A percentile compares a stretch with the other conserved stretches of the same genome.
phyloP scores from a whole-genome alignment of 2,113 vertebrate species.

The Pardalotus punctatus region DNA sequence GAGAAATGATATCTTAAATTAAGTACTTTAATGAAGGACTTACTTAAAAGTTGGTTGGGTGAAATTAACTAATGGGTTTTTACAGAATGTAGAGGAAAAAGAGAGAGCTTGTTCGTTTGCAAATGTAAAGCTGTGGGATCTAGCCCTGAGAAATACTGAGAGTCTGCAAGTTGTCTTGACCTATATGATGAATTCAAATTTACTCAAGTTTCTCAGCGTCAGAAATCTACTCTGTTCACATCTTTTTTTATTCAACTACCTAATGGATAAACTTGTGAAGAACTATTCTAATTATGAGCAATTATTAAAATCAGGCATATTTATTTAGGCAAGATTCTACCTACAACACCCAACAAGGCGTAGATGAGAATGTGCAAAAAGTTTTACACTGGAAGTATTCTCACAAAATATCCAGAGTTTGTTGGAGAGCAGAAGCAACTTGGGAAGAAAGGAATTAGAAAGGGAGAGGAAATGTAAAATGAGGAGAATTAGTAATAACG shows the following conservation, averaged over 20 bases:
- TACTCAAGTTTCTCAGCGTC: not conserved
- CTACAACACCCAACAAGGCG: not conserved
- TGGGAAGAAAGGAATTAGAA: not conserved
- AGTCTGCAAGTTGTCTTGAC: not conserved
- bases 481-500: not conserved
- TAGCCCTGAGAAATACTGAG: not conserved
- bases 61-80: not conserved
- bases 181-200: not conserved
- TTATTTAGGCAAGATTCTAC: not conserved
- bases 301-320: not conserved
- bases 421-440: not conserved
- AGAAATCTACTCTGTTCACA: not conserved
- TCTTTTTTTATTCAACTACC: not conserved
- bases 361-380: not conserved
- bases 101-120: rapidly evolving
- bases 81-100: not conserved
- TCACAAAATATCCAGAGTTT: not conserved
- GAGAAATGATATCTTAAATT: not conserved
- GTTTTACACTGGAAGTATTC: not conserved
- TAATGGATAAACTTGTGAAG: not conserved
- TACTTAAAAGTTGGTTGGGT: not conserved
- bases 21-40: not conserved
- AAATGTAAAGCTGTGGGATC: not conserved
- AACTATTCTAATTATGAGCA: not conserved
- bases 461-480: not conserved